phyloP scores from a whole-genome alignment of 2,797 vertebrate species.

The Margarornis squamiger region DNA sequence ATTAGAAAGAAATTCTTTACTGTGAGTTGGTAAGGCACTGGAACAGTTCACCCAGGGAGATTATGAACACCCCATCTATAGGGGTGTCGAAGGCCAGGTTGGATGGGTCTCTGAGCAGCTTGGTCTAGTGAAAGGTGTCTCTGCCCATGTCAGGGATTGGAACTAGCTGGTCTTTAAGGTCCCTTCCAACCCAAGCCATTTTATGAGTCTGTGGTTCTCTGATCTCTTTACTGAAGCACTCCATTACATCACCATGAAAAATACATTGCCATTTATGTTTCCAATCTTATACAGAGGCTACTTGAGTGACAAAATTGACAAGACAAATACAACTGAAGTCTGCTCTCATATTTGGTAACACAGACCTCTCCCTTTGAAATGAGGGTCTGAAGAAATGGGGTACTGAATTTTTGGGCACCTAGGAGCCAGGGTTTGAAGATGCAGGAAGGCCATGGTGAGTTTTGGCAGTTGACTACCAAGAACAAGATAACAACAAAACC shows the following conservation, averaged over 20 bases:
- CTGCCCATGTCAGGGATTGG: not conserved
- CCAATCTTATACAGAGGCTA: not conserved
- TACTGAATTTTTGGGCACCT: not conserved
- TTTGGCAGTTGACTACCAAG: not conserved
- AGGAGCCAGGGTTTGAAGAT: not conserved
- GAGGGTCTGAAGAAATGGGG: not conserved
- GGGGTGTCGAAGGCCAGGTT: not conserved
- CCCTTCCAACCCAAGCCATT: not conserved
- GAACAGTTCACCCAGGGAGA: not conserved
- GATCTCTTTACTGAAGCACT: not conserved
- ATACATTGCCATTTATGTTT: not conserved
- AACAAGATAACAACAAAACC: not conserved
- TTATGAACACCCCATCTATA: not conserved
- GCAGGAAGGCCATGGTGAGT: not conserved
- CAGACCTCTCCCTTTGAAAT: not conserved
- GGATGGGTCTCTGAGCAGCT: not conserved
- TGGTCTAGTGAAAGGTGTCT: not conserved
- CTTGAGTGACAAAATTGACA: not conserved
- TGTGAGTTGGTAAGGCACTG: not conserved
- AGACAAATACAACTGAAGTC: not conserved
- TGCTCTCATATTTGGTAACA: not conserved
- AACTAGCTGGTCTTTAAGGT: not conserved
- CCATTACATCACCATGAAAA: not conserved
- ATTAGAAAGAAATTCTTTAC: not conserved
- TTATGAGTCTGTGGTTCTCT: not conserved